Evolutionary conservation across 2,113 vertebrate genomes (phyloP), one percentile per base, ranked within the genome.

Genomic region (Casuarius casuarius): DNA sequence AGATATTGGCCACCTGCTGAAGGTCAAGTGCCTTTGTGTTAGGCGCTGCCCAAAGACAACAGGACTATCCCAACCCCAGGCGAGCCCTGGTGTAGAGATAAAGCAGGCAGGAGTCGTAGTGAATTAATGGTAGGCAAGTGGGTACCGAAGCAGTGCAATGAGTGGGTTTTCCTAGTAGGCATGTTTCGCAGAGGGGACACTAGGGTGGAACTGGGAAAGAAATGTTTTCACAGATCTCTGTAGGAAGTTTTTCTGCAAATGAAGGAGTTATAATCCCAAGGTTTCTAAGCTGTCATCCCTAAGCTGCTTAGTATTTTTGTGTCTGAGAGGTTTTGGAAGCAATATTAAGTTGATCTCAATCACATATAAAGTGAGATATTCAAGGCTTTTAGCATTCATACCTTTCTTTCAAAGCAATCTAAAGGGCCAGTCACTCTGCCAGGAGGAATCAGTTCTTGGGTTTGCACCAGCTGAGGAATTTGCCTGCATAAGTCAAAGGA

Each of bases 321-420:
- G 42, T 68, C 78, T 71, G 67, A 71, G 86, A 88, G 63, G 54
- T 73, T 49, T 82, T 84, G 84, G 93, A 72, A 87, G 84, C 67
- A 48, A 14, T 18, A 20, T 26, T 77, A 42, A 19, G 61, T 56
- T 51, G 84, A 81, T 87, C 52, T 83, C 14, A 65, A 18, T 46
- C 61, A 48, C 61, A 28, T 8, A 28, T 26, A 72, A 72, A 26
- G 75, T 3, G 61, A 94, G 75, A 15, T 42, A 2, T 22, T 10
- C 51, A 2, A 10, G 92, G 70, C 67, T 87, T 63, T 25, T 13
- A 72, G 73, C 56, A 22, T 87, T 70, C 52, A 1, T 33, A 33
- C 79, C 68, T 62, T 82, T 49, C 44, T 65, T 48, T 52, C 85
- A 20, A 15, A 46, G 87, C 40, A 70, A 51, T 0, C 1, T 12